Base-by-base conservation (phyloP, 2,888 invertebrate species). In the Metacarcinus magister region DNA sequence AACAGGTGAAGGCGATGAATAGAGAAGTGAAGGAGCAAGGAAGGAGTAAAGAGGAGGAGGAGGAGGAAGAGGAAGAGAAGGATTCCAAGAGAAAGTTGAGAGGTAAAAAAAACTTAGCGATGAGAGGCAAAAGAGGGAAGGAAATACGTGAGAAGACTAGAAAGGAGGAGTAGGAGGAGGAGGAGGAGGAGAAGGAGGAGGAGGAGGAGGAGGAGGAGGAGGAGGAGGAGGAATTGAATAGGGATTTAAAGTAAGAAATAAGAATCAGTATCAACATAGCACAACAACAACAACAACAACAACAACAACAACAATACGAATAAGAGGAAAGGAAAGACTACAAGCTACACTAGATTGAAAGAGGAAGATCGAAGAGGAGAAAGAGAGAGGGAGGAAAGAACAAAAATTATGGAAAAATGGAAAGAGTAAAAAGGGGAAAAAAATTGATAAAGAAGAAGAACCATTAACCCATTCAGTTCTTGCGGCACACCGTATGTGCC, bases 121-220 rank as follows among this genome's bases (percentile, higher is more conserved):
- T 75, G 94, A 94, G 87, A 87, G 92, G 92, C 60, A 93, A 93
- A 93, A 39, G 92, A 93, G 92, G 67, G 54, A 67, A 60, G 60
- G 60, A 93, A 93, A 54, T 93, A 93, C 92, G 92, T 93, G 92
- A 32, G 92, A 23, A 93, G 92, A 93, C 54, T 92, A n/a, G 39
- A 93, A 46, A 39, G 92, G 44, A 39, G 32, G 67, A 39, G 43
- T 19, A 93, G 44, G 75, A 54, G 92, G 23, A 54, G 92, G 39
- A 54, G 60, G 60, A 32, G n/a, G 92, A 13, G 54, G 16, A 54
- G 48, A 10, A 32, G 19, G 92, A 43, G 13, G 60, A 16, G n/a
- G 39, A 39, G 60, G 32, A 93, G 60, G 60, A 32, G 23, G 1
- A 39, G 32, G 60, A 39, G 28, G 13, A 32, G 60, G 13, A 23